These are phyloP conservation scores for Anguilla megastoma DNA, from an alignment of 2,797 vertebrate genomes.

Conservation along the genomic window DNA sequence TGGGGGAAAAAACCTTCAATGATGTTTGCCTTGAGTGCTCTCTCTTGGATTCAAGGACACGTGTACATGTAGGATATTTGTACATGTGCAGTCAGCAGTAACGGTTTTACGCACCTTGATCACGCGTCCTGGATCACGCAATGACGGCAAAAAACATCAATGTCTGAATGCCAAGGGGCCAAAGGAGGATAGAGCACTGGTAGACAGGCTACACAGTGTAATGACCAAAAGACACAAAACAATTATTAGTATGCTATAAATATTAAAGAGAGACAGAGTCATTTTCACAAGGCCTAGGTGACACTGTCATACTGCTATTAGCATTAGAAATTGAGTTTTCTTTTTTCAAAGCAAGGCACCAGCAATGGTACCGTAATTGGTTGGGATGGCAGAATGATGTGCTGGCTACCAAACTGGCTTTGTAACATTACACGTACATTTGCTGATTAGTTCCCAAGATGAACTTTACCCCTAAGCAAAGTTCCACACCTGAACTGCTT, in stretches of 20 bases:
- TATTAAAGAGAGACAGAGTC: not conserved
- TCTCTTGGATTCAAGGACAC: slow-evolving; percentile 4
- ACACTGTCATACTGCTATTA: not conserved
- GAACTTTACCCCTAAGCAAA: not conserved
- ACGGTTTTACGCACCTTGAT: not conserved
- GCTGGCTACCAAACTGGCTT: not conserved
- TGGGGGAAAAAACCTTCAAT: not conserved
- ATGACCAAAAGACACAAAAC: not conserved
- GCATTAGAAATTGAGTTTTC: not conserved
- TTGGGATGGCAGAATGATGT: not conserved
- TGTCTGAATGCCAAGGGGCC: not conserved
- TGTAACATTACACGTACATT: not conserved
- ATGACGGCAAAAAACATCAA: not conserved
- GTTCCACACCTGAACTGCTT: not conserved
- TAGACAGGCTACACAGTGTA: not conserved
- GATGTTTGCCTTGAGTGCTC: not conserved
- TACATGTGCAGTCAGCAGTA: slow-evolving; percentile 6
- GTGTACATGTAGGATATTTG: not conserved
- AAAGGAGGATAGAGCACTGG: not conserved
- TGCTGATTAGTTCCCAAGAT: not conserved
- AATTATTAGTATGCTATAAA: not conserved
- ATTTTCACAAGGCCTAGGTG: not conserved
- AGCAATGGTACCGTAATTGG: not conserved
- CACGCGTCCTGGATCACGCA: not conserved
- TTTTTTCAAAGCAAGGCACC: not conserved